A percentile compares a stretch with the other conserved stretches of the same genome.
Evolutionary conservation across 1,140 invertebrate genomes (phyloP).

Genomic region (Phymastichus coffea): DNA sequence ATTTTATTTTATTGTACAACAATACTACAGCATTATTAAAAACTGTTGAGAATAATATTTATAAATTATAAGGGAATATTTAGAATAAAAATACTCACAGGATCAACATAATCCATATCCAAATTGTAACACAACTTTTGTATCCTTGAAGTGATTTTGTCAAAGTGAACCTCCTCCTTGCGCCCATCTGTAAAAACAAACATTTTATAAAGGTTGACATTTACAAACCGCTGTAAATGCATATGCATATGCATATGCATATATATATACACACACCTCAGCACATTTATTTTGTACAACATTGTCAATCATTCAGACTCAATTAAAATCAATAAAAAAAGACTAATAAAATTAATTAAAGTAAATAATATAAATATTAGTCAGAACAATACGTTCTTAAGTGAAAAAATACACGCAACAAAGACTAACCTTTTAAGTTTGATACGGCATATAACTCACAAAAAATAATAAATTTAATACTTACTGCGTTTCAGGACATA

Average conservation of each 20-base stretch:
- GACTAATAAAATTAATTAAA: neutral
- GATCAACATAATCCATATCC: conserved; percentile 94
- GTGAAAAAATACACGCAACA: no score
- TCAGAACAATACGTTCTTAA: no score
- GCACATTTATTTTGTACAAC: neutral
- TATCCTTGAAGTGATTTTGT: conserved; percentile 97
- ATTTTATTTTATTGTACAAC: no score
- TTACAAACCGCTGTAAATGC: neutral
- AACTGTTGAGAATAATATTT: conserved; percentile 13
- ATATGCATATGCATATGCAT: neutral
- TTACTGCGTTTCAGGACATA: conserved; percentile 60
- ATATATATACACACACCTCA: neutral
- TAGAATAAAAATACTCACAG: conserved; percentile 66
- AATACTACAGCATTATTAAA: neutral
- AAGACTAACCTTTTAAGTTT: no score
- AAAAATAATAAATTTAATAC: conserved; percentile 31
- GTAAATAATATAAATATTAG: conserved; percentile 10
- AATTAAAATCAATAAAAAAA: neutral
- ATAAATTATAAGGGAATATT: conserved; percentile 1
- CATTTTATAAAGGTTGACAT: neutral
- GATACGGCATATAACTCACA: no score
- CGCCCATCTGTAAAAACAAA: conserved; percentile 70
- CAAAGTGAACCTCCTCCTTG: conserved; percentile 92
- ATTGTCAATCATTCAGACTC: conserved; percentile 5
- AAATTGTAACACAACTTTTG: conserved; percentile 94